Evolutionary conservation across 64 coral and sea anemone genomes (phyloP).

Genomic region (Dendronephthya gigantea): DNA sequence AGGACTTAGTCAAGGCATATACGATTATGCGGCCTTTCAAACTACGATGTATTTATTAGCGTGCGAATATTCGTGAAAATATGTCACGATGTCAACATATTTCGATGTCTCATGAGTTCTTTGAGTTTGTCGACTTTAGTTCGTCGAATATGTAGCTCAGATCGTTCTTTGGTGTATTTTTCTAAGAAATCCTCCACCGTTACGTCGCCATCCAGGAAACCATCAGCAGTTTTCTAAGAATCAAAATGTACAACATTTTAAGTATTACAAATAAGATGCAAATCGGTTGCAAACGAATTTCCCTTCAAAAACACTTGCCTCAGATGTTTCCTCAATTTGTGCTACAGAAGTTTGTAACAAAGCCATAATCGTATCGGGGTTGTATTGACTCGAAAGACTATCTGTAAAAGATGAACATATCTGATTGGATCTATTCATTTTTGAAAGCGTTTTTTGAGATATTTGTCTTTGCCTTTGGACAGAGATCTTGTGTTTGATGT

Average conservation of each 20-base stretch:
- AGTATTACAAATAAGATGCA: not conserved
- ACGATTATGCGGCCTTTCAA: not conserved
- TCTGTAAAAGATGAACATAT: not conserved
- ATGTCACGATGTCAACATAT: not conserved
- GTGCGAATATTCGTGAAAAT: not conserved
- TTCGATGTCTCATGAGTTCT: not conserved
- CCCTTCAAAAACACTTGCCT: not conserved
- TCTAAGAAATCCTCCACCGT: slow-evolving; percentile 6
- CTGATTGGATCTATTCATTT: not conserved
- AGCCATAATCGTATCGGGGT: not conserved
- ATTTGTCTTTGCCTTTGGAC: too few species aligned
- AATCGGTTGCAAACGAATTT: too few species aligned
- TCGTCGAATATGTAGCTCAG: not conserved
- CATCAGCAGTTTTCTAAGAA: slow-evolving; percentile 15
- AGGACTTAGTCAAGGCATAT: too few species aligned
- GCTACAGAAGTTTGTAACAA: slow-evolving; percentile 2
- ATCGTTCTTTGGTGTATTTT: not conserved
- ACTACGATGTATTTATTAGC: not conserved
- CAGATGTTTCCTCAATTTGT: not conserved
- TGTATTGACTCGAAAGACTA: not conserved
- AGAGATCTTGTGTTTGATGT: too few species aligned
- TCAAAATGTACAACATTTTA: not conserved
- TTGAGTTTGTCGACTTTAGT: slow-evolving; percentile 8
- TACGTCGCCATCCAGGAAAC: not conserved
- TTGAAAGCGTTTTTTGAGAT: too few species aligned